Conservation (phyloP, 2,113 vertebrate genomes). For the Saccopteryx bilineata region DNA sequence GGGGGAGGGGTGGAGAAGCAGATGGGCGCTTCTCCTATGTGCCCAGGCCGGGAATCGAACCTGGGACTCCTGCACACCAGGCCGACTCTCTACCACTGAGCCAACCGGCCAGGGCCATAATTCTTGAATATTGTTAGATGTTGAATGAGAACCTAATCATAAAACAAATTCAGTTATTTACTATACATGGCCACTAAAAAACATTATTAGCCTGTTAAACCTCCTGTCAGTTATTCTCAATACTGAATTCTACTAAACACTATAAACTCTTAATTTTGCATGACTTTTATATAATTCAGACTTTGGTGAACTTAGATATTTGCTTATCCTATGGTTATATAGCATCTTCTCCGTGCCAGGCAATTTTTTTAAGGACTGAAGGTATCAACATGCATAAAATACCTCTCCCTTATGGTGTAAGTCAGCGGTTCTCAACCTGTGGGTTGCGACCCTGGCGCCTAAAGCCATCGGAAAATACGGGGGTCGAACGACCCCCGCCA, state of each 20-base stretch:
- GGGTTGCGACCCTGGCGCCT: too few species aligned
- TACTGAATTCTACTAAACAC: not conserved
- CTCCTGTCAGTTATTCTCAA: not conserved
- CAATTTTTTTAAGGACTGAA: not conserved
- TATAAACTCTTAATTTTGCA: not conserved
- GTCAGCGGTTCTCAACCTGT: too few species aligned
- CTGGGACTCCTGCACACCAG: too few species aligned
- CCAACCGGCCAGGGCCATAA: not conserved
- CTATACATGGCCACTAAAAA: not conserved
- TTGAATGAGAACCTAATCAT: not conserved
- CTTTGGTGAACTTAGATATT: not conserved
- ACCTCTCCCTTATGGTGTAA: too few species aligned
- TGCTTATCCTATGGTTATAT: not conserved
- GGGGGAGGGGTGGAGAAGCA: too few species aligned
- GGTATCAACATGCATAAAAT: not conserved
- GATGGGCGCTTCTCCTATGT: too few species aligned
- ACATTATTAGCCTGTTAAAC: not conserved
- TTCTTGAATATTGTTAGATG: not conserved
- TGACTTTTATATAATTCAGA: not conserved
- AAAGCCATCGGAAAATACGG: too few species aligned
- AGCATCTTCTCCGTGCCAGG: not conserved
- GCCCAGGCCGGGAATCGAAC: too few species aligned
- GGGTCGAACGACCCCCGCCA: too few species aligned
- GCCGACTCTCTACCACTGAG: too few species aligned
- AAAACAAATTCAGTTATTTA: slow-evolving; percentile 38